These are phyloP conservation scores for Drosophila leontia DNA, from an alignment of 1,140 invertebrate genomes.

Conservation along the genomic window DNA sequence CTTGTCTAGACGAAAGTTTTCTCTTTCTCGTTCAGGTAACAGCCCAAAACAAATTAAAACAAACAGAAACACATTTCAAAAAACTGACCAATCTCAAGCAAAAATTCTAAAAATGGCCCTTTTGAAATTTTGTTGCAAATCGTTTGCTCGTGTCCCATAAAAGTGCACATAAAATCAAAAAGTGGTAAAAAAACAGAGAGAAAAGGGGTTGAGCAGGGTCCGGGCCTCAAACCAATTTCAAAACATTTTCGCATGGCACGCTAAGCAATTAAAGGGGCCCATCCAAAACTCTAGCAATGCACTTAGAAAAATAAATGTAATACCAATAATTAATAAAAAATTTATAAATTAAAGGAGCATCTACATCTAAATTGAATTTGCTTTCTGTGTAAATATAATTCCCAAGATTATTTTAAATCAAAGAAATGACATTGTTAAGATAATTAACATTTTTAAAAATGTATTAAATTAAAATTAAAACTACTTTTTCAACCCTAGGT, in stretches of 20 bases:
- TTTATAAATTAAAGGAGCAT: neutral
- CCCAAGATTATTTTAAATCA: no score
- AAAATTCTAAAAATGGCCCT: constrained; percentile 16
- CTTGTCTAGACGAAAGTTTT: constrained; percentile 46
- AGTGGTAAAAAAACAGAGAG: constrained; percentile 3
- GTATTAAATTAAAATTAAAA: neutral
- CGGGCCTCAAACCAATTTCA: constrained; percentile 11
- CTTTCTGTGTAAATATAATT: no score
- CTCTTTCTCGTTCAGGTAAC: constrained; percentile 20
- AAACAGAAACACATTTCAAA: constrained; percentile 18
- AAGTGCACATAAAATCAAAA: constrained; percentile 67
- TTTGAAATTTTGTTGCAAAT: constrained; percentile 58
- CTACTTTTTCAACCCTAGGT: no score
- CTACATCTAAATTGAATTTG: no score
- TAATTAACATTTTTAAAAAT: neutral
- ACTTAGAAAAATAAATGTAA: neutral
- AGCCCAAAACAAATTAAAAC: constrained; percentile 38
- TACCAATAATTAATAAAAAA: neutral
- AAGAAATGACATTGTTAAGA: no score
- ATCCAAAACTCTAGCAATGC: constrained; percentile 7
- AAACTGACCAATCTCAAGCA: constrained; percentile 65
- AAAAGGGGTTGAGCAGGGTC: neutral
- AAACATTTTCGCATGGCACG: constrained; percentile 60
- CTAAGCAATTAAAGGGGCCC: constrained; percentile 67
- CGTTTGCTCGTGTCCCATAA: constrained; percentile 51